Evolutionary conservation across 2,888 invertebrate species (phyloP), one percentile per base, ranked within the genome.

Genomic region (Dugesia japonica): DNA sequence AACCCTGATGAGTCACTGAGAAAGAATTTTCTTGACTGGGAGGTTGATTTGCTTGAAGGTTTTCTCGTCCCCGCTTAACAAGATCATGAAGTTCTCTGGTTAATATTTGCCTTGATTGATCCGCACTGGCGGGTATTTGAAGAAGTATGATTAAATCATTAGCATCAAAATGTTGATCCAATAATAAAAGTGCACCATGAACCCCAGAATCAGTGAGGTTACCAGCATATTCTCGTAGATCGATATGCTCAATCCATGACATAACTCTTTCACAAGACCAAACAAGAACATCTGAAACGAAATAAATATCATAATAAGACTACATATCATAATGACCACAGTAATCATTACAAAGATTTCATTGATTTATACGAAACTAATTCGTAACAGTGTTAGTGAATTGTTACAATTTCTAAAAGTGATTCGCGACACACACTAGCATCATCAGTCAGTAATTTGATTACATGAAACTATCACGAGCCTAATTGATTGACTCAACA

Each of bases 191-290:
- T 79, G 93, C 94, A 82, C 95, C 95, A 86, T 95, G 95, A 80
- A 95, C 92, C 81, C 95, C 95, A 80, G 93, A 92, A 87, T 95
- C 95, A 81, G 27, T 28, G 26, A 77, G 77, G 1, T 77, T 42
- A 0, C 31, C 28, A 27, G 77, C 26, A 28, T 72, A 77, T 71
- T 77, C 77, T 23, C 71, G 56, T n/a, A 94, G 88, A 79, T 92
- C 94, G 85, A 94, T 90, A 82, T 88, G 87, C 81, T 89, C 89
- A 79, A 94, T 90, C 94, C 94, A 95, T 86, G 91, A 89, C 84
- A 93, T 92, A 82, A 94, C 89, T 80, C 94, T 88, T 84, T 94
- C 94, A 87, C 93, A 94, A 84, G 92, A 92, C 94, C 94, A 94
- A 71, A 94, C 93, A 80, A 94, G 86, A 81, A 94, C 90, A 87